Evolutionary conservation across 2,888 invertebrate genomes (phyloP).

Genomic region (Andrena hattorfiana): DNA sequence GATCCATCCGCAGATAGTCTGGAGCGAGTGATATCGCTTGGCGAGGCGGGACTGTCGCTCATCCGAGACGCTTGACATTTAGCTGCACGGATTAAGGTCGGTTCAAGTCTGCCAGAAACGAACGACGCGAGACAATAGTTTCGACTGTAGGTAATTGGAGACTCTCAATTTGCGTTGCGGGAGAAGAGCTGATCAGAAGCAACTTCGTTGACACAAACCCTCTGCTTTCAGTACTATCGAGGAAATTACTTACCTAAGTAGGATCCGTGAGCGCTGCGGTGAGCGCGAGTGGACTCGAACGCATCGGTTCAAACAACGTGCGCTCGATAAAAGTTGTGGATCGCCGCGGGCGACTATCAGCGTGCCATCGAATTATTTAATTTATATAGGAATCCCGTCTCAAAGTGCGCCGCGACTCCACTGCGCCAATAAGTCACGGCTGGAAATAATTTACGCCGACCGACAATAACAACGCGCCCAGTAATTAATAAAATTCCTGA

Average conservation of each 20-base stretch:
- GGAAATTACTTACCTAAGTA: background rate
- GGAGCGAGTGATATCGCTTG: conserved; percentile 46
- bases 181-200: no score
- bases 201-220: no score
- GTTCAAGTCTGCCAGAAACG: conserved; percentile 4
- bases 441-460: conserved; percentile 55
- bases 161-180: no score
- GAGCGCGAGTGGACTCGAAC: conserved; percentile 13
- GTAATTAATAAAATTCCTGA: conserved; percentile 56
- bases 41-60: conserved; percentile 53
- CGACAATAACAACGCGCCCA: conserved; percentile 49
- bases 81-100: conserved; percentile 27
- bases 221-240: background rate
- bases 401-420: conserved; percentile 39
- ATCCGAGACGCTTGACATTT: conserved; percentile 51
- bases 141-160: background rate
- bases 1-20: conserved; percentile 51
- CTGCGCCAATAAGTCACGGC: conserved; percentile 43
- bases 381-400: conserved; percentile 49
- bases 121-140: background rate
- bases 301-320: conserved; percentile 4
- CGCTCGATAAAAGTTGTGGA: conserved; percentile 22
- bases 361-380: conserved; percentile 54
- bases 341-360: conserved; percentile 47
- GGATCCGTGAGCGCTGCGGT: background rate